Percentiles rank a stretch among this genome's conserved stretches.
phyloP scores from a whole-genome alignment of 2,113 vertebrate genomes.

The Perca schrenkii region DNA sequence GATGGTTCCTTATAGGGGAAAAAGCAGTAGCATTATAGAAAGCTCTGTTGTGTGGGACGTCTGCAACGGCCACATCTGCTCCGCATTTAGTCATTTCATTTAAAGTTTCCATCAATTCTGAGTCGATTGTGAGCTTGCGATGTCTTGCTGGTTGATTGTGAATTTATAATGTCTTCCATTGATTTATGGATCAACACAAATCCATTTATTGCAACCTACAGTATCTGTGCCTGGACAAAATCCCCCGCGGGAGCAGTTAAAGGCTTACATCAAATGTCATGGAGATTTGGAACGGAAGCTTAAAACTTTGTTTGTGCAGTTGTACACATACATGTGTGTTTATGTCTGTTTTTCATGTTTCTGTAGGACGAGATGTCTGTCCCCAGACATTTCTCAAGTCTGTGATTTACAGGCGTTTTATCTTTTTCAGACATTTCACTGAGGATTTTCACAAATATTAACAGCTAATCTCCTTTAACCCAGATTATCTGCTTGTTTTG shows the following conservation, averaged over 20 bases:
- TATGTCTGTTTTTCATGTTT: conserved; percentile 24
- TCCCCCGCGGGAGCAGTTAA: conserved; percentile 62
- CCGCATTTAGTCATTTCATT: conserved; percentile 25
- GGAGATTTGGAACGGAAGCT: conserved; percentile 60
- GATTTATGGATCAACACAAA: conserved; percentile 63
- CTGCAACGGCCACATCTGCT: conserved; percentile 50
- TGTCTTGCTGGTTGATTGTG: conserved; percentile 56
- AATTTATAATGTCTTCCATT: conserved; percentile 54
- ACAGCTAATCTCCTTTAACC: conserved; percentile 73
- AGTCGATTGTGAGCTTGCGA: conserved; percentile 33
- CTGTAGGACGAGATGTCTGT: conserved; percentile 22
- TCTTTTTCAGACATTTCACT: conserved; percentile 55
- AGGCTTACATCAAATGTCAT: conserved; percentile 76
- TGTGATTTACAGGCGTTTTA: conserved; percentile 47
- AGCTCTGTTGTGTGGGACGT: neutral
- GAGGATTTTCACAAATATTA: conserved; percentile 63
- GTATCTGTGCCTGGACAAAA: conserved; percentile 61
- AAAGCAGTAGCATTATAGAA: neutral
- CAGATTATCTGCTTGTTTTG: conserved; percentile 72
- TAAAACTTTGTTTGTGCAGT: conserved; percentile 36
- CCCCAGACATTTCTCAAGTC: conserved; percentile 39
- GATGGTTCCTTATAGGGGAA: neutral
- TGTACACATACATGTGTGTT: conserved; percentile 32
- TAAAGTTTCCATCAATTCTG: conserved; percentile 40
- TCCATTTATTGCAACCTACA: conserved; percentile 67